Percentiles rank a stretch among this genome's conserved stretches.
These are phyloP conservation scores for Microchrysa polita DNA, from an alignment of 2,888 invertebrate genomes.

Conservation along the genomic window DNA sequence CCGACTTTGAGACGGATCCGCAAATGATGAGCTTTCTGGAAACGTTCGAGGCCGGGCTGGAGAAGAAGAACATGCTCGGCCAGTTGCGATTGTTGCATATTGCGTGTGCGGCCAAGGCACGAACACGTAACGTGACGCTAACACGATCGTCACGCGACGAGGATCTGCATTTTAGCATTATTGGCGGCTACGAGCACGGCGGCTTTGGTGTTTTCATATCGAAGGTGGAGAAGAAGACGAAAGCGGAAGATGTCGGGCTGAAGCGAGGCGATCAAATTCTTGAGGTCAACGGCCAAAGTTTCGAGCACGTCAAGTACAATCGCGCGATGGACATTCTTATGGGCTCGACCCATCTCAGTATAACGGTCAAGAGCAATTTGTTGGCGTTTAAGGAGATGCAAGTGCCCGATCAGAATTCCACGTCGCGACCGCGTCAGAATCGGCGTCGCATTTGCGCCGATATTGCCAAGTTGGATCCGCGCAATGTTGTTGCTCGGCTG, in stretches of 20 bases:
- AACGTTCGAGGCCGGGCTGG: conserved; percentile 86
- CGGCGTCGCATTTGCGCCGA: conserved; percentile 66
- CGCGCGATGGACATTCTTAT: conserved; percentile 92
- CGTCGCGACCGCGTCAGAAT: conserved; percentile 70
- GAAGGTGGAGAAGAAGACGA: conserved; percentile 91
- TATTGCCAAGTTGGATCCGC: conserved; percentile 69
- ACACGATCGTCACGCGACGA: conserved; percentile 94
- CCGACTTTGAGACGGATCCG: conserved; percentile 95
- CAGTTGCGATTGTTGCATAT: conserved; percentile 88
- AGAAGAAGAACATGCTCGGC: conserved; percentile 86
- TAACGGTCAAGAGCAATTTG: conserved; percentile 96
- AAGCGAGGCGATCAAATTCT: conserved; percentile 98
- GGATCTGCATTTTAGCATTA: conserved; percentile 88
- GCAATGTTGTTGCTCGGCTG: conserved; percentile 66
- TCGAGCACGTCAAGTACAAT: conserved; percentile 90
- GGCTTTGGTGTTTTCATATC: conserved; percentile 94
- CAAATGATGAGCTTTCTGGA: conserved; percentile 97
- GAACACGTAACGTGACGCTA: conserved; percentile 89
- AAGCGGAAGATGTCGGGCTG: conserved; percentile 94
- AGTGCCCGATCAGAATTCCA: conserved; percentile 78
- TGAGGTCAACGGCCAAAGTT: conserved; percentile 97
- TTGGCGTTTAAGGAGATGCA: conserved; percentile 80
- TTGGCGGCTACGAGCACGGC: conserved; percentile 92
- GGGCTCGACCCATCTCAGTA: conserved; percentile 93
- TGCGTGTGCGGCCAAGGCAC: conserved; percentile 96